Conservation (phyloP, 1,140 invertebrate genomes). For the Drosophila suzukii region DNA sequence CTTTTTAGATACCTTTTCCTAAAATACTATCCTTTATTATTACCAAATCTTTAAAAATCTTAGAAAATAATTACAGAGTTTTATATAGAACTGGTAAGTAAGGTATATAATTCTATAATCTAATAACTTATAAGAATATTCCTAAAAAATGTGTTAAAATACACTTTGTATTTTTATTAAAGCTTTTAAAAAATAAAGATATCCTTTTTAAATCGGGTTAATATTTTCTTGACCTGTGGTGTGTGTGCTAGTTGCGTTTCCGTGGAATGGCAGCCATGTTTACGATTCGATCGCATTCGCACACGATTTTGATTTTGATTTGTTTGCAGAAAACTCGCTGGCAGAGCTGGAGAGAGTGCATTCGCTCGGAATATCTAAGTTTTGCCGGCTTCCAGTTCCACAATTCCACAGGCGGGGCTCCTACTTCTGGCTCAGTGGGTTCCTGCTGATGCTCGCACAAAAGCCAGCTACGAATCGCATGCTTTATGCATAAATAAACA, state of each 20-base stretch:
- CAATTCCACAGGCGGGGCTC: constrained; percentile 2
- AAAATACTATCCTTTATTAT: too few species aligned
- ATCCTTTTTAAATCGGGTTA: too few species aligned
- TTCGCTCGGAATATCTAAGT: constrained; percentile 80
- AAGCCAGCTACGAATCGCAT: constrained; percentile 72
- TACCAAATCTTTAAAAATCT: too few species aligned
- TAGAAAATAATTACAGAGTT: too few species aligned
- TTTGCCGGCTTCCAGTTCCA: constrained; percentile 29
- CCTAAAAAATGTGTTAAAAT: too few species aligned
- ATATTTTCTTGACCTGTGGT: neutral
- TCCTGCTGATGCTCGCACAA: constrained; percentile 71
- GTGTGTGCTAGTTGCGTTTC: constrained; percentile 70
- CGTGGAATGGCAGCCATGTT: constrained; percentile 61
- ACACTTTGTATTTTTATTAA: too few species aligned
- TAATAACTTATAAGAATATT: too few species aligned
- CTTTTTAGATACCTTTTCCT: too few species aligned
- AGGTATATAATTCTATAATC: too few species aligned
- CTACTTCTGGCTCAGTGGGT: constrained; percentile 45
- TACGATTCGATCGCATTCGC: constrained; percentile 72
- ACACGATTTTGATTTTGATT: constrained; percentile 82
- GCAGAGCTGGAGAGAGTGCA: constrained; percentile 59
- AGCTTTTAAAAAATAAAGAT: too few species aligned
- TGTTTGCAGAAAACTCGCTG: constrained; percentile 72
- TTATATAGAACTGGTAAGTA: too few species aligned
- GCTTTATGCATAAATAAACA: constrained; percentile 83